Evolutionary conservation across 2,113 vertebrate genomes (phyloP).

Genomic region (Phyllopteryx taeniolatus): DNA sequence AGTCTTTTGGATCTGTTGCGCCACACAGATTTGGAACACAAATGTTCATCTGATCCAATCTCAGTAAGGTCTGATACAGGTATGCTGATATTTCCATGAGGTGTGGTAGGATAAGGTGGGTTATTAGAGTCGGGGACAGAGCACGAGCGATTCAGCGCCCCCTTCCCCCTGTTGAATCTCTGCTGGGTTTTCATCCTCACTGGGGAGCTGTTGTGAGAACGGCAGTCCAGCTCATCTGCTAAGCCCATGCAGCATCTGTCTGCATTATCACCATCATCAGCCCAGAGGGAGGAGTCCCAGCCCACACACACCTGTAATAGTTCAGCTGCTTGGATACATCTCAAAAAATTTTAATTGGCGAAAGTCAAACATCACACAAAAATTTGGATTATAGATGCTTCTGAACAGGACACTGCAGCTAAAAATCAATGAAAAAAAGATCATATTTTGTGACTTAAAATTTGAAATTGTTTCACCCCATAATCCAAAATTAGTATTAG

Average conservation of each 20-base stretch:
- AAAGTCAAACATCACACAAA: neutral
- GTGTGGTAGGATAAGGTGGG: constrained; percentile 53
- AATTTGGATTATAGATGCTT: neutral
- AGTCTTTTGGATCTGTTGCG: constrained; percentile 44
- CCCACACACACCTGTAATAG: constrained; percentile 48
- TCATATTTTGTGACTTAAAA: too few species aligned
- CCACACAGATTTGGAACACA: constrained; percentile 47
- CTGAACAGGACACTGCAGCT: neutral
- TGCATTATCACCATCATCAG: constrained; percentile 55
- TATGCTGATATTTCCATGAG: constrained; percentile 65
- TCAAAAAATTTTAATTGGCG: neutral
- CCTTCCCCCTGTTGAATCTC: constrained; percentile 53
- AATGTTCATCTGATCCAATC: constrained; percentile 63
- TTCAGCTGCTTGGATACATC: neutral
- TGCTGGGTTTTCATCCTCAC: constrained; percentile 61
- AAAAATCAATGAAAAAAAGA: too few species aligned
- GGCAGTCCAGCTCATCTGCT: constrained; percentile 56
- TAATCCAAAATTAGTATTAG: too few species aligned
- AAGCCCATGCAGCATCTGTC: constrained; percentile 34
- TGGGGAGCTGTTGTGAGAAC: constrained; percentile 70
- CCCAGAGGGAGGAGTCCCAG: constrained; percentile 66
- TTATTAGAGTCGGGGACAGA: constrained; percentile 78
- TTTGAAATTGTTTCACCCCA: too few species aligned
- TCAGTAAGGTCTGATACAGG: constrained; percentile 71
- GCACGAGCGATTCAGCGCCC: constrained; percentile 74